phyloP scores from a whole-genome alignment of 2,797 vertebrate species.

The Euthynnus affinis region DNA sequence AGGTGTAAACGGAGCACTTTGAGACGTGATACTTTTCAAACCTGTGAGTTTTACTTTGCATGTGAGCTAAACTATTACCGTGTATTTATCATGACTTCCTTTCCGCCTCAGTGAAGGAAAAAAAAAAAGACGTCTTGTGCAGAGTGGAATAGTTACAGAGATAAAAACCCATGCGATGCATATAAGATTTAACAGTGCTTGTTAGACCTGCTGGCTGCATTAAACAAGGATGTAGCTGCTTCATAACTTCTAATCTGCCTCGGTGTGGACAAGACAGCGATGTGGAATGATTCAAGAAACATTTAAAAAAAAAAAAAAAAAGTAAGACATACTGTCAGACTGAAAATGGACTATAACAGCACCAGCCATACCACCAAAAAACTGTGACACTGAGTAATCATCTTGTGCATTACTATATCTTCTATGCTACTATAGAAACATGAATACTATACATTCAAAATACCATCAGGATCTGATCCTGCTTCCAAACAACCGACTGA shows the following conservation, averaged over 20 bases:
- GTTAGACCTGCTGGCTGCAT: background rate
- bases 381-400: constrained; percentile 35
- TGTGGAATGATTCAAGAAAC: constrained; percentile 48
- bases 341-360: constrained; percentile 48
- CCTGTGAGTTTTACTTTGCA: constrained; percentile 14
- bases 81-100: constrained; percentile 1
- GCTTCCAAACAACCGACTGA: constrained; percentile 15
- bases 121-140: background rate
- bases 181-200: constrained; percentile 1
- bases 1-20: constrained; percentile 36
- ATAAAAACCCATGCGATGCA: background rate
- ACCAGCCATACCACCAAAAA: constrained; percentile 47
- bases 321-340: constrained; percentile 14
- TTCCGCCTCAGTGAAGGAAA: constrained; percentile 5
- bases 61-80: background rate
- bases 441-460: constrained; percentile 71
- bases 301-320: background rate
- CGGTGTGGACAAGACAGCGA: constrained; percentile 6
- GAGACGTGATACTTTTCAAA: constrained; percentile 15
- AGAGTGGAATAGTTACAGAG: background rate
- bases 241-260: background rate
- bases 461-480: constrained; percentile 41
- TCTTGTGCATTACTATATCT: constrained; percentile 50
- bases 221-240: background rate
- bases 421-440: constrained; percentile 65